Conservation (phyloP, 2,797 vertebrate genomes). For the Adelosebastes latens region DNA sequence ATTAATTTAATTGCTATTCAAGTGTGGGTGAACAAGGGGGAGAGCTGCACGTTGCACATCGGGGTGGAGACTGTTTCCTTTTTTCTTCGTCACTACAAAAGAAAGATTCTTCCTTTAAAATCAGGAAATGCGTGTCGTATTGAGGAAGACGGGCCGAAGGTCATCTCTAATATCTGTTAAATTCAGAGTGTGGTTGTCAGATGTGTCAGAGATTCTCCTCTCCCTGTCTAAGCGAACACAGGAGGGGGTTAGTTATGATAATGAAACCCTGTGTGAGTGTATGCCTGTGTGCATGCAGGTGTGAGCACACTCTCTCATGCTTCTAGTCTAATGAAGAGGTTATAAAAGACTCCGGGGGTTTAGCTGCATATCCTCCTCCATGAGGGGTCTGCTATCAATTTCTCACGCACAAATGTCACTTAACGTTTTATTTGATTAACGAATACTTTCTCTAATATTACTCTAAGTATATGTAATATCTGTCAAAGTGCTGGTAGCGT, state of each 20-base stretch:
- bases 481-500: background rate
- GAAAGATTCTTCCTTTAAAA: slow-evolving; percentile 87
- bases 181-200: slow-evolving; percentile 71
- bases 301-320: slow-evolving; percentile 30
- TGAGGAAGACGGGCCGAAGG: slow-evolving; percentile 84
- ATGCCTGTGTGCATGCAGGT: slow-evolving; percentile 24
- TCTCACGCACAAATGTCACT: slow-evolving; percentile 15
- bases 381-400: slow-evolving; percentile 11
- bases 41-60: slow-evolving; percentile 82
- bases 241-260: slow-evolving; percentile 67
- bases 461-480: background rate
- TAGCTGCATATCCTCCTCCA: background rate
- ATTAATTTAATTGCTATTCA: slow-evolving; percentile 97
- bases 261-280: slow-evolving; percentile 59
- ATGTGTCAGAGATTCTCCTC: slow-evolving; percentile 64
- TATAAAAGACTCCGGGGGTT: slow-evolving; percentile 25
- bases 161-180: slow-evolving; percentile 83
- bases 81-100: slow-evolving; percentile 84
- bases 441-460: background rate
- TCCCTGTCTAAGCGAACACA: slow-evolving; percentile 58
- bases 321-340: slow-evolving; percentile 57
- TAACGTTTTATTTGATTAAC: slow-evolving; percentile 20
- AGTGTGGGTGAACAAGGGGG: slow-evolving; percentile 79
- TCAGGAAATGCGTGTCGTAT: slow-evolving; percentile 85
- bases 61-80: slow-evolving; percentile 83